phyloP scores from a whole-genome alignment of 2,888 invertebrate genomes.

The Euspilapteryx auroguttella region DNA sequence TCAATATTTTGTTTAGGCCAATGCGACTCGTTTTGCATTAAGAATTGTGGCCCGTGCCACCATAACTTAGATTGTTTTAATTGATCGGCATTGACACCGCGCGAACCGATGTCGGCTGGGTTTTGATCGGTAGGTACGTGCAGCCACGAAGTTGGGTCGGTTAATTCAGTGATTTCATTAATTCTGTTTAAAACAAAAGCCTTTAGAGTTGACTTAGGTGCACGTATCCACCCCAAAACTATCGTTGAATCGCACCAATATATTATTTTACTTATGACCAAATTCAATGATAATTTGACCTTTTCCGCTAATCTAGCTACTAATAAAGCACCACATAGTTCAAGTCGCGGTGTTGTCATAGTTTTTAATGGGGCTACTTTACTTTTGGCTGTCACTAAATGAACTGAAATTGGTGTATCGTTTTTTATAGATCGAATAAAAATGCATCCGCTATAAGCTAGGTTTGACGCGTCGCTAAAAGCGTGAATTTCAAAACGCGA shows the following conservation, averaged over 20 bases:
- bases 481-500: slow-evolving; percentile 1
- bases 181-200: slow-evolving; percentile 1
- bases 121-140: slow-evolving; percentile 1
- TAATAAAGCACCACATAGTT: slow-evolving; percentile 1
- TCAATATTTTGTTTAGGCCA: slow-evolving; percentile 1
- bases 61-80: neutral
- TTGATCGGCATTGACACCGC: neutral
- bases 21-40: neutral
- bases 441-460: neutral
- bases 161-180: neutral
- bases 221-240: neutral
- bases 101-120: slow-evolving; percentile 2
- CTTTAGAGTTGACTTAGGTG: slow-evolving; percentile 1
- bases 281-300: neutral
- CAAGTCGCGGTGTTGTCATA: neutral
- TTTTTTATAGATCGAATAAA: neutral
- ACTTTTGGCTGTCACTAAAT: neutral
- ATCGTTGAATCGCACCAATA: slow-evolving; percentile 2
- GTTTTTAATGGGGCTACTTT: neutral
- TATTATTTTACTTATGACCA: neutral
- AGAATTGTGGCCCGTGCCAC: slow-evolving; percentile 1
- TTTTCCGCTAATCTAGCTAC: neutral
- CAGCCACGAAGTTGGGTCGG: neutral
- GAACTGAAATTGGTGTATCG: neutral
- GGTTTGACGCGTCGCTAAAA: slow-evolving; percentile 1